These are phyloP conservation scores for Crambe crambe DNA, from an alignment of 37 sponge, comb jelly and placozoan genomes.

Conservation along the genomic window DNA sequence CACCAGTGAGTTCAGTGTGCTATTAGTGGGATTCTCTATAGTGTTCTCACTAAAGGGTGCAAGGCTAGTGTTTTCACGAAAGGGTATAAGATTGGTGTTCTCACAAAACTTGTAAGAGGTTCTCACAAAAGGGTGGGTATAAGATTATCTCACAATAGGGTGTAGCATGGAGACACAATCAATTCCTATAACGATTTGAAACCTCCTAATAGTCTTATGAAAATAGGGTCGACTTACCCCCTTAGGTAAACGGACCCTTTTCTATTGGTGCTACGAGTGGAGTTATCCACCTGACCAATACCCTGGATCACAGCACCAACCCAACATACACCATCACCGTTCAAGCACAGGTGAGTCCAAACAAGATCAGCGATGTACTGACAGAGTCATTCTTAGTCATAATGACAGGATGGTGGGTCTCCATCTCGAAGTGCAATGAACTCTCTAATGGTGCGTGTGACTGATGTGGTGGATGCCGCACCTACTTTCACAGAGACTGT, in stretches of 20 bases:
- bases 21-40: too few relatives aligned
- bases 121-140: too few relatives aligned
- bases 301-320: background rate
- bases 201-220: background rate
- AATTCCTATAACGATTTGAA: too few relatives aligned
- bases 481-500: slow-evolving; percentile 25
- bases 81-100: too few relatives aligned
- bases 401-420: slow-evolving; percentile 23
- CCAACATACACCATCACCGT: slow-evolving; percentile 6
- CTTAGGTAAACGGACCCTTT: slow-evolving; percentile 1
- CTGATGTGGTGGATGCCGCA: background rate
- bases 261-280: background rate
- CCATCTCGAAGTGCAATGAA: background rate
- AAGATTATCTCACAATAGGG: too few relatives aligned
- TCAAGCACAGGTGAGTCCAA: slow-evolving; percentile 4
- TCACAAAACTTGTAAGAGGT: too few relatives aligned
- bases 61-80: too few relatives aligned
- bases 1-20: background rate
- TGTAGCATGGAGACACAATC: too few relatives aligned
- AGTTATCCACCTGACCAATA: background rate
- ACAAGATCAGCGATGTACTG: background rate
- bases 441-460: slow-evolving; percentile 3
- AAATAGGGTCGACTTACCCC: background rate
- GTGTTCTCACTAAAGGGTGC: background rate
- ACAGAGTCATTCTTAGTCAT: background rate